Conservation (phyloP, 2,888 invertebrate genomes). For the Drosophila pseudotalamancana region DNA sequence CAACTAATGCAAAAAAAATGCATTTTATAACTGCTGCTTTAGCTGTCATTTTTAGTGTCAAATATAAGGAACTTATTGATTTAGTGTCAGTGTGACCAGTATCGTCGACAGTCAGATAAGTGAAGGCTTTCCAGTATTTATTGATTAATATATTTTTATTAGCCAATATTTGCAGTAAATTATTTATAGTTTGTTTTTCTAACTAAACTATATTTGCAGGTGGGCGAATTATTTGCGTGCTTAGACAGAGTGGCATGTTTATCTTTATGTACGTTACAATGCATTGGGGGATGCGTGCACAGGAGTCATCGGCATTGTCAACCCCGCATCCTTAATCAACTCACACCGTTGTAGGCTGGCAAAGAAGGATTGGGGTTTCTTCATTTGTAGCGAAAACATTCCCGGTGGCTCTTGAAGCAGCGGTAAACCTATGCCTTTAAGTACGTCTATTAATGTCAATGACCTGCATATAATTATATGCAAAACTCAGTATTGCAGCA, state of each 20-base stretch:
- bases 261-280: not conserved
- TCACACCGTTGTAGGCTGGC: conserved; percentile 21
- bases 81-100: not conserved
- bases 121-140: not conserved
- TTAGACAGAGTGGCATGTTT: not conserved
- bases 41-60: not conserved
- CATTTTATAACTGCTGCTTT: not conserved
- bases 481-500: conserved; percentile 53
- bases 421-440: conserved; percentile 27
- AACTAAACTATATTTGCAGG: too few species aligned
- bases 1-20: not conserved
- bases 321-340: conserved; percentile 9
- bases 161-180: not conserved
- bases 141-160: not conserved
- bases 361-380: conserved; percentile 26
- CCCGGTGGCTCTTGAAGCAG: conserved; percentile 26
- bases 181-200: not conserved
- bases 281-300: not conserved
- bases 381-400: conserved; percentile 5
- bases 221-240: not conserved
- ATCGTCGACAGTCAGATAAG: not conserved
- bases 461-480: conserved; percentile 78
- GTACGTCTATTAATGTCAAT: conserved; percentile 62
- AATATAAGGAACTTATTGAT: not conserved
- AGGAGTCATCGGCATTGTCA: conserved; percentile 17